These are phyloP conservation scores for Hydrolagus colliei DNA, from an alignment of 2,797 vertebrate species.

Conservation along the genomic window DNA sequence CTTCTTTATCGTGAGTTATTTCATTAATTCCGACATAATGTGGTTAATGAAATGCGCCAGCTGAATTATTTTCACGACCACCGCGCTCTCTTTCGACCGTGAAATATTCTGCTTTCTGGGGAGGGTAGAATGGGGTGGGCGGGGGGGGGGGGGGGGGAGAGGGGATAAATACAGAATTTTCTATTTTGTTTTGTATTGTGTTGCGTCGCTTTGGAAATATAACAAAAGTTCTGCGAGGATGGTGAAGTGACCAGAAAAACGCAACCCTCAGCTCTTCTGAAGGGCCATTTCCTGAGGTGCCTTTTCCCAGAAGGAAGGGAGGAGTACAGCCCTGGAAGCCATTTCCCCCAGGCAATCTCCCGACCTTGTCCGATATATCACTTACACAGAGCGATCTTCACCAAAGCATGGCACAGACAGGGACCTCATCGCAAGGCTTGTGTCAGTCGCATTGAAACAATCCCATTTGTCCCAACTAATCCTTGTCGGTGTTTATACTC, in stretches of 20 bases:
- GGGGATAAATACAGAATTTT: too few species aligned
- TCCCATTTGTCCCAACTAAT: too few species aligned
- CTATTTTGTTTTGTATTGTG: too few species aligned
- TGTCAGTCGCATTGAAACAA: too few species aligned
- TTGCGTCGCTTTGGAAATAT: too few species aligned
- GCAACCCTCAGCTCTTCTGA: not conserved
- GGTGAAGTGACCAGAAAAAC: too few species aligned
- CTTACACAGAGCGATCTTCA: not conserved
- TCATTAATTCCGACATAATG: constrained; percentile 59
- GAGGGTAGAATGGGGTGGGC: too few species aligned
- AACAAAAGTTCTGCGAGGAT: too few species aligned
- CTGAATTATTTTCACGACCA: constrained; percentile 3
- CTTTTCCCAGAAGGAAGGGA: not conserved
- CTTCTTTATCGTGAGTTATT: constrained; percentile 58
- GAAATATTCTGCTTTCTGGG: not conserved
- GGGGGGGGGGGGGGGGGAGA: too few species aligned
- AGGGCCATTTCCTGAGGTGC: not conserved
- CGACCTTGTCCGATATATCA: not conserved
- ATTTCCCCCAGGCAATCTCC: not conserved
- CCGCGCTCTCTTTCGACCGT: not conserved
- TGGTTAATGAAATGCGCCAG: constrained; percentile 45
- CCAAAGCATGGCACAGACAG: not conserved
- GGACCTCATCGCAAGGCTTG: not conserved
- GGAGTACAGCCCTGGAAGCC: not conserved
- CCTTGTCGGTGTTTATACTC: too few species aligned